Evolutionary conservation across 1,140 invertebrate genomes (phyloP).

Genomic region (Mercenaria mercenaria): DNA sequence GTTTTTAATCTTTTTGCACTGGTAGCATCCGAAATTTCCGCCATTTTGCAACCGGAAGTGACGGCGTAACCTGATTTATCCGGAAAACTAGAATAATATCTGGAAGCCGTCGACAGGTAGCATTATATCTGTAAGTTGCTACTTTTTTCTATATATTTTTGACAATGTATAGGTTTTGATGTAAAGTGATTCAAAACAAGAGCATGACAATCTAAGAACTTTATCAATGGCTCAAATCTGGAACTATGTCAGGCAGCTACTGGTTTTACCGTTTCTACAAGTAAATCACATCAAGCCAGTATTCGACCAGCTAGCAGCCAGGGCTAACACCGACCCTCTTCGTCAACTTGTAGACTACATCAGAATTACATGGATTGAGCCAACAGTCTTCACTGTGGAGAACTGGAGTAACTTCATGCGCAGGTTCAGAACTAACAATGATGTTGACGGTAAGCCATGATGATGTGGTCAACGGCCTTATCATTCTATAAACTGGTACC

Average conservation of each 20-base stretch:
- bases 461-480: neutral
- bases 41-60: too few species aligned
- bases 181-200: too few species aligned
- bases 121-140: too few species aligned
- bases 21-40: too few species aligned
- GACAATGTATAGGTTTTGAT: too few species aligned
- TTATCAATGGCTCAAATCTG: neutral
- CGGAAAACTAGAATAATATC: too few species aligned
- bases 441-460: neutral
- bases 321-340: neutral
- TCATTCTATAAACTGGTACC: conserved; percentile 11
- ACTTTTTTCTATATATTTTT: too few species aligned
- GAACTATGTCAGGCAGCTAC: neutral
- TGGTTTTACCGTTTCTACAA: neutral
- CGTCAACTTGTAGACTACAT: neutral
- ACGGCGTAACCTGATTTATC: too few species aligned
- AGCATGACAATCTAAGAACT: neutral
- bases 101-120: too few species aligned
- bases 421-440: conserved; percentile 14
- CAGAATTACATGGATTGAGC: neutral
- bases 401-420: neutral
- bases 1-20: too few species aligned
- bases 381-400: neutral
- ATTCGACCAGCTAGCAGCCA: neutral
- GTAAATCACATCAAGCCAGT: neutral